Percentiles rank a stretch among this genome's conserved stretches.
Evolutionary conservation across 2,113 vertebrate genomes (phyloP).

Genomic region (Pao palembangensis): DNA sequence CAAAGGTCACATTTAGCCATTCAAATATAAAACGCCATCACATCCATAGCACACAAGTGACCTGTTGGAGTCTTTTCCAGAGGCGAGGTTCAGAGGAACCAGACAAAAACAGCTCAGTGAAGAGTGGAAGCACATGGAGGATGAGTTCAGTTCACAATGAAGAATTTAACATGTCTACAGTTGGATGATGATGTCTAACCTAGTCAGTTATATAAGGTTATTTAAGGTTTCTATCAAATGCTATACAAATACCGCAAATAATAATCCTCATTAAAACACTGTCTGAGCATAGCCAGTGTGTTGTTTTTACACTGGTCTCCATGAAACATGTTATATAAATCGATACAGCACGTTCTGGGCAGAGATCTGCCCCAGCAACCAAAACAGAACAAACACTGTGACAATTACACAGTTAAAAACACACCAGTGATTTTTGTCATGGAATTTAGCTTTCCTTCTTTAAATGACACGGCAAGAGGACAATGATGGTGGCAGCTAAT

Average conservation of each 20-base stretch:
- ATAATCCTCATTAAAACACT: conserved; percentile 17
- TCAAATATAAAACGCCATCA: conserved; percentile 71
- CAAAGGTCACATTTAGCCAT: conserved; percentile 74
- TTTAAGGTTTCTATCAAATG: conserved; percentile 18
- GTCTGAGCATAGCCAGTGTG: background rate
- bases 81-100: conserved; percentile 12
- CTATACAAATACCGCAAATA: conserved; percentile 3
- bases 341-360: background rate
- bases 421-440: conserved; percentile 42
- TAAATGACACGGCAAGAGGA: conserved; percentile 64
- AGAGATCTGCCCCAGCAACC: background rate
- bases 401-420: conserved; percentile 42
- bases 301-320: conserved; percentile 14
- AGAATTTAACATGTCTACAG: conserved; percentile 7
- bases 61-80: conserved; percentile 20
- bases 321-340: no score
- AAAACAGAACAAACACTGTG: background rate
- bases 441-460: conserved; percentile 54
- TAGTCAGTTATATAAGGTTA: conserved; percentile 3
- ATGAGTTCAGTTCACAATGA: conserved; percentile 1
- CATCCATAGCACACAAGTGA: conserved; percentile 39
- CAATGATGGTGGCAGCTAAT: conserved; percentile 66
- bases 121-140: no score
- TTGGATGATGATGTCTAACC: conserved; percentile 12
- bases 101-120: background rate